Percentiles rank a stretch among this genome's conserved stretches.
Conservation (phyloP, 2,888 invertebrate genomes). For the Beris chalybata region DNA sequence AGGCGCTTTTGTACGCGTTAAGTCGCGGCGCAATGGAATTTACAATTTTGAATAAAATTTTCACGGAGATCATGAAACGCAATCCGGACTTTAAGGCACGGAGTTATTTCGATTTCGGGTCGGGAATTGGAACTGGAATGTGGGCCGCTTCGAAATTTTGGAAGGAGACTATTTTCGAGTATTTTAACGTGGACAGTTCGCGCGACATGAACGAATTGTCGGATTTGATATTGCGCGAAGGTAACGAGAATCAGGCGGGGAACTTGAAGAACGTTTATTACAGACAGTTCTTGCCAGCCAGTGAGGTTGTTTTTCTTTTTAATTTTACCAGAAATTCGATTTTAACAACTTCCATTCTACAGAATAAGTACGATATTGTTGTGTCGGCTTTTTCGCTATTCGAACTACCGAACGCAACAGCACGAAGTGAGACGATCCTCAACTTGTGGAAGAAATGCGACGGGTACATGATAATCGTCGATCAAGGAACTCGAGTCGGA, state of each 20-base stretch:
- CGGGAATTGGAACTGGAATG: conserved; percentile 82
- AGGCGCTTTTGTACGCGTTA: conserved; percentile 70
- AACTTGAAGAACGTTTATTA: conserved; percentile 68
- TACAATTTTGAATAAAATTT: conserved; percentile 68
- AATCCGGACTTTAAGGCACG: conserved; percentile 72
- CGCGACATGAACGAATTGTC: conserved; percentile 81
- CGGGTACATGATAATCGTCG: conserved; percentile 79
- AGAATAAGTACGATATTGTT: conserved; percentile 76
- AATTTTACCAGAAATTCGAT: not conserved
- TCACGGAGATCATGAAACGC: conserved; percentile 70
- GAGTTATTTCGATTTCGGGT: conserved; percentile 86
- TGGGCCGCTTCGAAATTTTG: conserved; percentile 82
- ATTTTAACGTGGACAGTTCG: conserved; percentile 83
- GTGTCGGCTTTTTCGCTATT: conserved; percentile 78
- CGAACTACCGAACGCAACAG: conserved; percentile 70
- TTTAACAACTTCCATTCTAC: conserved; percentile 12
- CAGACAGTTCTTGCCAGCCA: conserved; percentile 79
- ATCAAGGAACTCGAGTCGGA: conserved; percentile 81
- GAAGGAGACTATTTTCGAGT: conserved; percentile 74
- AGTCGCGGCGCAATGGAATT: conserved; percentile 75
- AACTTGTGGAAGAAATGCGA: conserved; percentile 87
- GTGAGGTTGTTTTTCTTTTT: conserved; percentile 41
- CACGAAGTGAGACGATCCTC: conserved; percentile 69
- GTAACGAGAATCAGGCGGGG: conserved; percentile 64
- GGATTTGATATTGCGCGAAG: conserved; percentile 68